Evolutionary conservation across 2,113 vertebrate species (phyloP), one percentile per base, ranked within the genome.

Genomic region (Lampris megalopsis): DNA sequence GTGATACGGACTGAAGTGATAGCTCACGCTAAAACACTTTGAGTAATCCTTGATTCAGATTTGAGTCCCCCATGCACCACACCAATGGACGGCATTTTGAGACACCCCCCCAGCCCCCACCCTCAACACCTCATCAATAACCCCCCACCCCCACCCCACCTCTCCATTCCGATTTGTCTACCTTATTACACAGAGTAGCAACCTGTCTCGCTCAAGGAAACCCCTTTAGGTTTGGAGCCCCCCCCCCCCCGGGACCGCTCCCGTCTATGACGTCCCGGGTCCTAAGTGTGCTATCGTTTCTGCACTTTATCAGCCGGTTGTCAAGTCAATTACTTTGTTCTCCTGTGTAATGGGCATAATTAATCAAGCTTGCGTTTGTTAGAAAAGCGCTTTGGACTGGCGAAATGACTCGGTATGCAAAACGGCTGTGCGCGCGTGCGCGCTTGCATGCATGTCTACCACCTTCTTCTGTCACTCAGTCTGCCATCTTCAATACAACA

Each of bases 1-100:
- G 60, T 50, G 72, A 72, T 82, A 74, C 6, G 36, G 35, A 71
- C 11, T 75, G 37, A 74, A 76, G 71, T 75, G 76, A 77, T 75
- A 68, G 54, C 48, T 80, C 72, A 52, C 62, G 24, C 24, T 24
- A 24, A 24, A 24, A 24, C 24, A 24, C 24, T 24, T 24, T 24
- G 24, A 24, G 24, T 24, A 24, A 24, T 24, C 24, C 24, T 24
- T 24, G 0, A 24, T n/a, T 66, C 36, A 49, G 8, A 36, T 38
- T 24, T 43, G 10, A 6, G n/a, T 57, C n/a, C 54, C n/a, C 6
- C 36, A 13, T 56, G 13, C 24, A 24, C 24, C 24, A 24, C 24
- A 24, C 24, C 24, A 24, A 24, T 24, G 24, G 24, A 24, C 0
- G 24, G 24, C 24, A 24, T 24, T 24, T 24, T 24, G 24, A 24